Percentiles rank a stretch among this genome's conserved stretches.
These are phyloP conservation scores for Chunga burmeisteri DNA, from an alignment of 2,113 vertebrate species.

Conservation along the genomic window DNA sequence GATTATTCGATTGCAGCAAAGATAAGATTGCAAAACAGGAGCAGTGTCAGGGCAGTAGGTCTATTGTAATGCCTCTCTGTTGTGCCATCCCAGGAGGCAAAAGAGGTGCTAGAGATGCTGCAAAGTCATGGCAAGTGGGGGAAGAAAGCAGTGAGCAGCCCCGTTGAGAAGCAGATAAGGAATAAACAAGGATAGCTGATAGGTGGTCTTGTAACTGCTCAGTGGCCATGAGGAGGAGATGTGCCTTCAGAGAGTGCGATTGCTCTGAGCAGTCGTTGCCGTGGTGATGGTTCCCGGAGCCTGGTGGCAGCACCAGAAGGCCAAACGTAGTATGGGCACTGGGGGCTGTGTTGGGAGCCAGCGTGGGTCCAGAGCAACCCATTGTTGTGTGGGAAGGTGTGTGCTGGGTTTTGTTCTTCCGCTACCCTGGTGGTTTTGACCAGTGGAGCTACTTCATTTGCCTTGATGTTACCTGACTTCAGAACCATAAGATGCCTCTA, in stretches of 20 bases:
- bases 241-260: background rate
- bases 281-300: background rate
- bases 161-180: rapidly evolving
- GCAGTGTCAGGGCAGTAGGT: background rate
- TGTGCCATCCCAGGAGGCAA: background rate
- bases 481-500: rapidly evolving
- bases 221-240: background rate
- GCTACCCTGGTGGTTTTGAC: background rate
- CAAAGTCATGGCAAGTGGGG: rapidly evolving
- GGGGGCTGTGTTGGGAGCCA: background rate
- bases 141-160: background rate
- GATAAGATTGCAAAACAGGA: background rate
- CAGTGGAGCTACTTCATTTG: background rate
- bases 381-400: rapidly evolving
- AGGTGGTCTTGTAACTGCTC: background rate
- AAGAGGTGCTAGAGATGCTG: background rate
- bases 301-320: background rate
- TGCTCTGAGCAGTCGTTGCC: background rate
- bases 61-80: background rate
- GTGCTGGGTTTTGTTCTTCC: background rate
- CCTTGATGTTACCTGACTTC: background rate
- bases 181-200: background rate
- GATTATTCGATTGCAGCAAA: background rate
- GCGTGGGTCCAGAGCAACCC: background rate
- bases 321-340: rapidly evolving